phyloP scores from a whole-genome alignment of 2,797 vertebrate genomes.

The Myotis vivesi region DNA sequence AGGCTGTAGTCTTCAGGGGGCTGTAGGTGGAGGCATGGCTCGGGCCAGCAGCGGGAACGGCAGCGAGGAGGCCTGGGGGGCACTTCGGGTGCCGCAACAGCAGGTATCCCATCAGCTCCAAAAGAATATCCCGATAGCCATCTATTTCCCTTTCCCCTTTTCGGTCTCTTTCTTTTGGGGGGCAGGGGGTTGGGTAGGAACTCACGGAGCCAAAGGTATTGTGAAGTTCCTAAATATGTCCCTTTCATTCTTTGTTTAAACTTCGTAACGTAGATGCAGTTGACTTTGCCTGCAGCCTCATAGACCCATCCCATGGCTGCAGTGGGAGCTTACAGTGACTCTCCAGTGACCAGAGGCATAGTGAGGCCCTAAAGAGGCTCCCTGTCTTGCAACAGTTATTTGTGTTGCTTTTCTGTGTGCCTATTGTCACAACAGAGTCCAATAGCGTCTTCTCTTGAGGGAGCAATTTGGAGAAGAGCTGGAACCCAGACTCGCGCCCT shows the following conservation, averaged over 20 bases:
- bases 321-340: constrained; percentile 53
- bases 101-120: constrained; percentile 77
- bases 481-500: constrained; percentile 64
- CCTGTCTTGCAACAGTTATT: constrained; percentile 55
- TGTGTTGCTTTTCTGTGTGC: constrained; percentile 71
- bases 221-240: constrained; percentile 49
- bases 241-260: constrained; percentile 70
- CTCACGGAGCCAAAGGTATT: constrained; percentile 10
- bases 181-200: constrained; percentile 27
- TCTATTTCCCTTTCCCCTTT: constrained; percentile 62
- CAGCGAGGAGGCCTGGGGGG: constrained; percentile 81
- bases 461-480: constrained; percentile 76
- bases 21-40: constrained; percentile 82
- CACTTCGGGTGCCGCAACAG: constrained; percentile 81
- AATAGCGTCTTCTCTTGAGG: constrained; percentile 71
- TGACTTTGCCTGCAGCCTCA: constrained; percentile 61
- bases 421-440: constrained; percentile 72
- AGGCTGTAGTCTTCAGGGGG: constrained; percentile 61
- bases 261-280: constrained; percentile 63
- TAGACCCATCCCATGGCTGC: constrained; percentile 45
- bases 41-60: constrained; percentile 78
- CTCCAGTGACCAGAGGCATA: constrained; percentile 49
- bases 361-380: constrained; percentile 56
- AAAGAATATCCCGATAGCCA: constrained; percentile 60
- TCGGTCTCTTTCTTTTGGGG: constrained; percentile 40